Conservation (phyloP, 2,797 vertebrate species). For the Coendou prehensilis region DNA sequence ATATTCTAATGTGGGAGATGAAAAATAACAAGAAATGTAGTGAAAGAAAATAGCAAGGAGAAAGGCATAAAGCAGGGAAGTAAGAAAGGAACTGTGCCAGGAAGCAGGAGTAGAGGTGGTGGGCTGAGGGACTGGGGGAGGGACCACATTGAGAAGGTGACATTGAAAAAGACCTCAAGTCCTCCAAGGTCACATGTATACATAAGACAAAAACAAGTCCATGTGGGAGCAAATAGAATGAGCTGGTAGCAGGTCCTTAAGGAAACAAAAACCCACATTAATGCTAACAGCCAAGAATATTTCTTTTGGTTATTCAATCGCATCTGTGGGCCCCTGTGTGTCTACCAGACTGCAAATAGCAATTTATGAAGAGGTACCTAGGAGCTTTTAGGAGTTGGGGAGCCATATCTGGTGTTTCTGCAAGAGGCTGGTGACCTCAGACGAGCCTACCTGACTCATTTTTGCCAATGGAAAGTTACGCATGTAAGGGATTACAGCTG, state of each 20-base stretch:
- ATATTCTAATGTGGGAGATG: not conserved
- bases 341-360: not conserved
- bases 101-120: not conserved
- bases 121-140: too few relatives aligned
- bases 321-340: not conserved
- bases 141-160: not conserved
- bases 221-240: not conserved
- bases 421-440: constrained; percentile 42
- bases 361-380: not conserved
- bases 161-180: not conserved
- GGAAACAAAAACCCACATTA: not conserved
- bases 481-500: not conserved
- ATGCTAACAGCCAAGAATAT: not conserved
- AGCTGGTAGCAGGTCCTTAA: not conserved
- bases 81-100: not conserved
- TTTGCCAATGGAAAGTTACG: constrained; percentile 56
- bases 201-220: not conserved
- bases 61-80: not conserved
- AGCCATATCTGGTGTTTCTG: not conserved
- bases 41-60: not conserved
- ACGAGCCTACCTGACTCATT: constrained; percentile 15
- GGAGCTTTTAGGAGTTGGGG: not conserved
- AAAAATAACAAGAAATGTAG: not conserved
- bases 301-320: constrained; percentile 1
- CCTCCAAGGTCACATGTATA: not conserved